Base-by-base conservation (phyloP, 2,888 invertebrate species). In the Amaurobius ferox region DNA sequence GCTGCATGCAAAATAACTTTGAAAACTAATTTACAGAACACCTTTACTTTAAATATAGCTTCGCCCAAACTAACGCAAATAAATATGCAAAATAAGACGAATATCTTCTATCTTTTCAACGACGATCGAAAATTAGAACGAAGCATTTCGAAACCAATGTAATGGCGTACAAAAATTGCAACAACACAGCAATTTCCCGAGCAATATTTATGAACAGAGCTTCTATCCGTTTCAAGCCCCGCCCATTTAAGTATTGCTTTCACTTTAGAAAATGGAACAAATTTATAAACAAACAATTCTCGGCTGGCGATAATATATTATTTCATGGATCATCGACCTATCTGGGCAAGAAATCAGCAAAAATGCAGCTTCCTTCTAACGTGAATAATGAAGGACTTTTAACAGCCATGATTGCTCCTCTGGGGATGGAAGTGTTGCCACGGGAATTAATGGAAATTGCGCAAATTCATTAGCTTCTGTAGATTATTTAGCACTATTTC, bases 391-490 rank as follows among this genome's bases (percentile, higher is more conserved):
- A 44, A 16, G 16, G n/a, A 16, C 44, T 2, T 13, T n/a, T 13
- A 44, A 13, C 44, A 16, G 44, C 44, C 61, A 44, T 77, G 76
- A 83, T 76, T 83, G 76, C 83, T 77, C 55, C n/a, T 44, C 55
- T n/a, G 44, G 64, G 66, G 70, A 77, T 71, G 61, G n/a, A 83
- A 83, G 76, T 83, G 71, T 83, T 83, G 71, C 64, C 55, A 64
- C 71, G 48, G 39, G 44, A 76, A 83, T 68, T 83, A 83, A 83
- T 83, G 70, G 76, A 76, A 83, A 77, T 44, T 83, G 66, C 39
- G 61, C 71, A 70, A 83, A 83, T 83, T 83, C 83, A 83, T 83
- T 83, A 83, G 77, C 77, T 83, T 83, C 62, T 28, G 55, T 30
- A 30, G 61, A 72, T 72, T 72, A 72, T 72, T 72, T 72, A 26